Conservation (phyloP, 2,888 invertebrate genomes). For the Mesorhabditis belari region DNA sequence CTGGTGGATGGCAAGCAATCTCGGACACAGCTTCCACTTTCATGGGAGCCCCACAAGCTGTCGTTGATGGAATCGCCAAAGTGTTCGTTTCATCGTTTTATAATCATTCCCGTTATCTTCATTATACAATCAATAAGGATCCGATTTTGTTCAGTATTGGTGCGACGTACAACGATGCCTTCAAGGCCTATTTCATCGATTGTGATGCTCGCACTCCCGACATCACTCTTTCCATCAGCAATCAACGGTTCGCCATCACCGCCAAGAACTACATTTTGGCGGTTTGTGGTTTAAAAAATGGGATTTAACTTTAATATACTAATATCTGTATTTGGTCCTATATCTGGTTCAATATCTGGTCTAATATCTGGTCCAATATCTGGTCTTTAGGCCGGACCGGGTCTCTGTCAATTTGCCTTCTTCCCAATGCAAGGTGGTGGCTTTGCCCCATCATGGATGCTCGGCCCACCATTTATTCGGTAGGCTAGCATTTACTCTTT, state of each 20-base stretch:
- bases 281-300: neutral
- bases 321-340: neutral
- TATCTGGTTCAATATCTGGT: too few species aligned
- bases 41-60: slow-evolving; percentile 34
- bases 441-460: slow-evolving; percentile 33
- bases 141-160: slow-evolving; percentile 25
- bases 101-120: neutral
- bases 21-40: slow-evolving; percentile 41
- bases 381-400: slow-evolving; percentile 18
- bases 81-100: slow-evolving; percentile 4
- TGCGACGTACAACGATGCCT: slow-evolving; percentile 24
- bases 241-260: slow-evolving; percentile 24
- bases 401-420: slow-evolving; percentile 34
- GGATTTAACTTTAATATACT: neutral
- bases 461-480: slow-evolving; percentile 31
- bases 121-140: neutral
- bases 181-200: slow-evolving; percentile 31
- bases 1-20: slow-evolving; percentile 26
- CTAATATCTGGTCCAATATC: neutral
- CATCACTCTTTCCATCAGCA: slow-evolving; percentile 36
- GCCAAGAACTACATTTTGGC: slow-evolving; percentile 27
- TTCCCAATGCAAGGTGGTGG: slow-evolving; percentile 29
- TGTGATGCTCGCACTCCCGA: slow-evolving; percentile 31
- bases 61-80: slow-evolving; percentile 26
- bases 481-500: neutral